Conservation (phyloP, 23 tunicate species). For the Clavelina lepadiformis region DNA sequence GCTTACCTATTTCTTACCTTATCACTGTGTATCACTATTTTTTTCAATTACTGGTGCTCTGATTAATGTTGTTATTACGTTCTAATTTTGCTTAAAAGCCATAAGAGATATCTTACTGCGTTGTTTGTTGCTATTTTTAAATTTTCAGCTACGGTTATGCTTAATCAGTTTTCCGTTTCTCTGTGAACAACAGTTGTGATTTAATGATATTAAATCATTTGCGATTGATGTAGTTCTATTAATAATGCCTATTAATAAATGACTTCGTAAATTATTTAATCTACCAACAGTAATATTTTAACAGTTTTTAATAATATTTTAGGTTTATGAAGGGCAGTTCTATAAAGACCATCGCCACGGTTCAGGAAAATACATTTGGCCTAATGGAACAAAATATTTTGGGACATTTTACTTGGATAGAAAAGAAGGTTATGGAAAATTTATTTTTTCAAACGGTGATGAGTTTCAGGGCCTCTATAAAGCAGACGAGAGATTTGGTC, state of each 20-base stretch:
- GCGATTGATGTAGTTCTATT: too few species aligned
- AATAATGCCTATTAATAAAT: too few species aligned
- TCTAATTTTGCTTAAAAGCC: neutral
- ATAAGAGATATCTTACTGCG: too few species aligned
- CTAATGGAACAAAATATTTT: slow-evolving; percentile 50
- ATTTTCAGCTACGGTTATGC: neutral
- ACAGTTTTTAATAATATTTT: neutral
- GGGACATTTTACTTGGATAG: slow-evolving; percentile 71
- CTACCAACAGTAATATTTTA: too few species aligned
- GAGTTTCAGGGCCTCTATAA: slow-evolving; percentile 79
- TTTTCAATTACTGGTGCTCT: neutral
- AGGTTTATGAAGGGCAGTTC: slow-evolving; percentile 87
- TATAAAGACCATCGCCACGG: slow-evolving; percentile 92
- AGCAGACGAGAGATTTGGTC: slow-evolving; percentile 87
- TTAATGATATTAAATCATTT: too few species aligned
- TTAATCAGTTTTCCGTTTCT: neutral
- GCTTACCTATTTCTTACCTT: neutral
- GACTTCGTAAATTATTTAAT: too few species aligned
- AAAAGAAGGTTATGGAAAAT: slow-evolving; percentile 83
- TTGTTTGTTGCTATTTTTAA: too few species aligned
- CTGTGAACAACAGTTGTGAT: neutral
- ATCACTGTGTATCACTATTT: neutral
- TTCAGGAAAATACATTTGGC: slow-evolving; percentile 63
- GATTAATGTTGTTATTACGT: neutral
- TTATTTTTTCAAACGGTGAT: slow-evolving; percentile 64